phyloP scores from a whole-genome alignment of 2,113 vertebrate genomes.

The Microcebus tavaratra region DNA sequence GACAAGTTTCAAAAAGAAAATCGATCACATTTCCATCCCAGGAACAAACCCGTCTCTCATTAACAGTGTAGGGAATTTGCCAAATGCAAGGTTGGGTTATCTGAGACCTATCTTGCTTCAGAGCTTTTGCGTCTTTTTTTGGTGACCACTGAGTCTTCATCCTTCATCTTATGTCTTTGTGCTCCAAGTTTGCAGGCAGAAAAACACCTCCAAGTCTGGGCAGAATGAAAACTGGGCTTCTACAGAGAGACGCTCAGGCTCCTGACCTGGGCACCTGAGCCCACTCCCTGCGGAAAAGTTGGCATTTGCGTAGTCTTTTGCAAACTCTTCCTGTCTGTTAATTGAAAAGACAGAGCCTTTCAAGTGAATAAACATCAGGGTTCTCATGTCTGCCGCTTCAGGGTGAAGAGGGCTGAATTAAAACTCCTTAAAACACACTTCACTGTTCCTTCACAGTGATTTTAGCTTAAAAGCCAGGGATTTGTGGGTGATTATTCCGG shows the following conservation, averaged over 20 bases:
- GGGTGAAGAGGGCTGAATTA: slow-evolving; percentile 48
- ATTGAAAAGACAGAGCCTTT: slow-evolving; percentile 24
- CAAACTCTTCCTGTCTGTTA: slow-evolving; percentile 54
- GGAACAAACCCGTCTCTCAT: not conserved
- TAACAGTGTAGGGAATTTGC: not conserved
- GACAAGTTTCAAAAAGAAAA: not conserved
- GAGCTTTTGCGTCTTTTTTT: slow-evolving; percentile 39
- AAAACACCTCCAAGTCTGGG: slow-evolving; percentile 66
- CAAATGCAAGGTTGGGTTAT: not conserved
- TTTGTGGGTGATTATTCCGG: slow-evolving; percentile 43
- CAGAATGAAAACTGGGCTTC: slow-evolving; percentile 56
- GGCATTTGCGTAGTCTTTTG: slow-evolving; percentile 48
- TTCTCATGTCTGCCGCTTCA: slow-evolving; percentile 10
- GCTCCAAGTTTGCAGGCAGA: slow-evolving; percentile 65
- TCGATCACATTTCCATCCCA: not conserved
- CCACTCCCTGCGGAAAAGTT: not conserved
- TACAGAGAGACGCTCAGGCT: slow-evolving; percentile 47
- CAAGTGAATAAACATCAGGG: not conserved
- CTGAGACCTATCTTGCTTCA: not conserved
- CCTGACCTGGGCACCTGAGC: not conserved
- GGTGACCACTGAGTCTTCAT: slow-evolving; percentile 53
- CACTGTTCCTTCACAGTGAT: slow-evolving; percentile 51
- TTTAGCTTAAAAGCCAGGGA: slow-evolving; percentile 54
- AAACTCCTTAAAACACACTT: not conserved
- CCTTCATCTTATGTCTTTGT: slow-evolving; percentile 53